Percentiles rank a stretch among this genome's conserved stretches.
These are phyloP conservation scores for Willowsia nigromaculata DNA, from an alignment of 2,888 invertebrate genomes.

Conservation along the genomic window DNA sequence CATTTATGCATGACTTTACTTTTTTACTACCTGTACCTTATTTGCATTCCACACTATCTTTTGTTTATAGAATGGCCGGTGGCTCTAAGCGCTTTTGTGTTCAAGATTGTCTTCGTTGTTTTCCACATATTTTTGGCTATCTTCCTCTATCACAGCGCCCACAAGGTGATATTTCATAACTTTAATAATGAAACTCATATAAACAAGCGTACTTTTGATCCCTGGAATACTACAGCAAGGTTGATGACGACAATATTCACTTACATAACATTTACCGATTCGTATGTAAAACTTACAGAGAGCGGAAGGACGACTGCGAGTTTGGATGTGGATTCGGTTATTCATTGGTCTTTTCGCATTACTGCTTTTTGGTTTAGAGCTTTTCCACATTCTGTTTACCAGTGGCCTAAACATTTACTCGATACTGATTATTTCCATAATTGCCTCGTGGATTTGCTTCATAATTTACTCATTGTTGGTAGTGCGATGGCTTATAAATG, in stretches of 20 bases:
- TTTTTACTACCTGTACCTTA: too few species aligned
- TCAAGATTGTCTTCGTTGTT: slow-evolving; percentile 64
- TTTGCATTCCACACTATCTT: too few species aligned
- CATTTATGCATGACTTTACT: too few species aligned
- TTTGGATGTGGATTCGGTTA: slow-evolving; percentile 67
- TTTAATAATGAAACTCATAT: not conserved
- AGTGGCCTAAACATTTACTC: slow-evolving; percentile 68
- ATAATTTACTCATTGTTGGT: slow-evolving; percentile 70
- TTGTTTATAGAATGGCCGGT: slow-evolving; percentile 73
- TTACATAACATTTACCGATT: not conserved
- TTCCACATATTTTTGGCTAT: slow-evolving; percentile 66
- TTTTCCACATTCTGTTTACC: slow-evolving; percentile 52
- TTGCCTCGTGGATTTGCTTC: slow-evolving; percentile 69
- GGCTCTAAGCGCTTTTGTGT: slow-evolving; percentile 66
- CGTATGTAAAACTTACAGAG: slow-evolving; percentile 44
- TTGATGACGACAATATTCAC: too few species aligned
- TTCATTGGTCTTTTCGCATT: slow-evolving; percentile 65
- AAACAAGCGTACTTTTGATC: not conserved
- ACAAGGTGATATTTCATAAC: slow-evolving; percentile 49
- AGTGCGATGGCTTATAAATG: slow-evolving; percentile 69
- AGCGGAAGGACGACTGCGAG: slow-evolving; percentile 61
- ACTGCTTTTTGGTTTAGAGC: slow-evolving; percentile 64
- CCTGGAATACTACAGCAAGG: too few species aligned
- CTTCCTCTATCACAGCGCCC: slow-evolving; percentile 68
- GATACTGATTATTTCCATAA: slow-evolving; percentile 66